A percentile compares a stretch with the other conserved stretches of the same genome.
phyloP scores from a whole-genome alignment of 2,888 invertebrate species.

The Dyspetes luteomarginatus region DNA sequence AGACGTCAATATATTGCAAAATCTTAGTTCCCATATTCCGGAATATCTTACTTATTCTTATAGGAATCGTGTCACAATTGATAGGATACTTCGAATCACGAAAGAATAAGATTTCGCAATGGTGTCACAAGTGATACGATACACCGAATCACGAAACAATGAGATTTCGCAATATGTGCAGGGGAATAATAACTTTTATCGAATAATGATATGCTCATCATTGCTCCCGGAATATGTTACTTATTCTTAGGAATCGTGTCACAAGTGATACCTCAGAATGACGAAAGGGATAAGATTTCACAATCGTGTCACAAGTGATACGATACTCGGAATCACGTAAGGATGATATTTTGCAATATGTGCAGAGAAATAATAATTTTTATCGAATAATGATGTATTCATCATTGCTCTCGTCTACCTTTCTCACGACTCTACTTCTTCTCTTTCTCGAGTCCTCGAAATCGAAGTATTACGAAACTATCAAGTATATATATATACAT shows the following conservation, averaged over 20 bases:
- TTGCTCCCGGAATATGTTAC: too few relatives aligned
- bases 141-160: neutral
- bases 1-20: slow-evolving; percentile 20
- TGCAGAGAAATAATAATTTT: neutral
- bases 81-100: too few relatives aligned
- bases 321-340: too few relatives aligned
- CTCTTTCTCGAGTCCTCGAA: slow-evolving; percentile 16
- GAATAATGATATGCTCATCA: neutral
- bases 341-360: too few relatives aligned
- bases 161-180: slow-evolving; percentile 19
- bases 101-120: too few relatives aligned
- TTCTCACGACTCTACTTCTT: neutral
- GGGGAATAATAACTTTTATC: neutral
- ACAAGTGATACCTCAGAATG: too few relatives aligned
- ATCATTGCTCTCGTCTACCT: neutral
- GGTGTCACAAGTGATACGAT: too few relatives aligned
- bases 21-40: slow-evolving; percentile 5
- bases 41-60: neutral
- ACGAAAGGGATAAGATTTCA: too few relatives aligned
- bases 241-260: too few relatives aligned
- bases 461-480: slow-evolving; percentile 29
- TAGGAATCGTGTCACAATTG: neutral
- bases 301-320: too few relatives aligned
- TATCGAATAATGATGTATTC: neutral
- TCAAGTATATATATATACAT: slow-evolving; percentile 45